Evolutionary conservation across 2,888 invertebrate species (phyloP), one percentile per base, ranked within the genome.

Genomic region (Heteromurus nitidus): DNA sequence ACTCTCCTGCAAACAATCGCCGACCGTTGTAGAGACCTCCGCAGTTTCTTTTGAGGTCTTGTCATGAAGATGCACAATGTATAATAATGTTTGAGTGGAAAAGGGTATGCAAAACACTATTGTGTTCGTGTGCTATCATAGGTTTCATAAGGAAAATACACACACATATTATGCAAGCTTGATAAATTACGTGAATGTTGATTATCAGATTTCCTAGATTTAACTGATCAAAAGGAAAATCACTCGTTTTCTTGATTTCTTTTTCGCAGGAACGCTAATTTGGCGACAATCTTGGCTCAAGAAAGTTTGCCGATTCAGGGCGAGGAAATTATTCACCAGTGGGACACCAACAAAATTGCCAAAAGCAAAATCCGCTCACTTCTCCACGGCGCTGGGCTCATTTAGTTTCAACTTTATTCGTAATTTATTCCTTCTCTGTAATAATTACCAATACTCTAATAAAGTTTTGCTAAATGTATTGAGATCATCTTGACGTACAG

Each of bases 341-440:
- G 87, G 86, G 84, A 87, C 72, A 87, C 87, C 0, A 84, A 84
- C 68, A 87, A 86, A 75, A 87, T 87, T 62, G 82, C 82, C 31
- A 77, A 84, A 73, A 84, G 84, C 18, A 84, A 82, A 82, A 84
- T 87, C 9, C 73, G 82, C 36, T 86, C 84, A 67, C 73, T 87
- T 28, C 74, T 87, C n/a, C 30, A 73, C n/a, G 86, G 85, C 13
- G 87, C 87, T 22, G 87, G 87, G 18, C 81, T 87, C 60, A 82
- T 85, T 70, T 83, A 76, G 75, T 50, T n/a, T 55, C 24, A 5
- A 55, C 7, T 60, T 47, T 53, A 26, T 1, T 69, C n/a, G 76
- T 76, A 68, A 76, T 68, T 76, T 76, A 76, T 76, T 76, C 69
- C 68, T 69, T 44, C 47, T 68, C 20, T 75, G 55, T 62, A 68